Percentiles rank a stretch among this genome's conserved stretches.
Evolutionary conservation across 1,140 invertebrate species (phyloP).

Genomic region (Sinella curviseta): DNA sequence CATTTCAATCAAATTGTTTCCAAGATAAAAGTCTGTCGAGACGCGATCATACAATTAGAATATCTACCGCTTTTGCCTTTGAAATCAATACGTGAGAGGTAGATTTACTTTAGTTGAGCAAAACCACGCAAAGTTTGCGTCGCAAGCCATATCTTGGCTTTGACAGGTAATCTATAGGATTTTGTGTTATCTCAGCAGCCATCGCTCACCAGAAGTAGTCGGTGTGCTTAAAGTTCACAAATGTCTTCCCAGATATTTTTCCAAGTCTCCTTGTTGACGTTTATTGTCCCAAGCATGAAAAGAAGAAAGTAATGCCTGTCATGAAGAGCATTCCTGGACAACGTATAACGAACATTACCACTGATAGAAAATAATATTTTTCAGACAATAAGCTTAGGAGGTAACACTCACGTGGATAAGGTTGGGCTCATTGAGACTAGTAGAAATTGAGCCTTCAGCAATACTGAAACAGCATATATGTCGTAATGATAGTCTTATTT

Average conservation of each 20-base stretch:
- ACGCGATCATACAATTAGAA: slow-evolving; percentile 64
- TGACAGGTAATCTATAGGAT: slow-evolving; percentile 57
- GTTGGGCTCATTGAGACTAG: slow-evolving; percentile 33
- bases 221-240: slow-evolving; percentile 33
- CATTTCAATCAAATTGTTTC: slow-evolving; percentile 66
- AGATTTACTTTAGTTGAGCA: slow-evolving; percentile 68
- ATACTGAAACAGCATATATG: too few relatives aligned
- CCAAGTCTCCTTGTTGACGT: slow-evolving; percentile 31
- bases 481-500: slow-evolving; percentile 46
- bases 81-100: slow-evolving; percentile 65
- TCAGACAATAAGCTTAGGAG: not conserved
- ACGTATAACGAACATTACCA: not conserved
- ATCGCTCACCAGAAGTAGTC: slow-evolving; percentile 59
- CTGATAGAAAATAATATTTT: not conserved
- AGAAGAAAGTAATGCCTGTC: not conserved
- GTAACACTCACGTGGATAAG: slow-evolving; percentile 36
- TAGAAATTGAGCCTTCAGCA: slow-evolving; percentile 34
- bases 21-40: slow-evolving; percentile 74
- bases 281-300: slow-evolving; percentile 44
- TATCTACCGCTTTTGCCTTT: slow-evolving; percentile 66
- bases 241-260: slow-evolving; percentile 32
- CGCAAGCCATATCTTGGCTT: slow-evolving; percentile 49
- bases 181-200: slow-evolving; percentile 64
- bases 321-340: not conserved
- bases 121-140: too few relatives aligned